These are phyloP conservation scores for Tapera naevia DNA, from an alignment of 2,797 vertebrate species.

Conservation along the genomic window DNA sequence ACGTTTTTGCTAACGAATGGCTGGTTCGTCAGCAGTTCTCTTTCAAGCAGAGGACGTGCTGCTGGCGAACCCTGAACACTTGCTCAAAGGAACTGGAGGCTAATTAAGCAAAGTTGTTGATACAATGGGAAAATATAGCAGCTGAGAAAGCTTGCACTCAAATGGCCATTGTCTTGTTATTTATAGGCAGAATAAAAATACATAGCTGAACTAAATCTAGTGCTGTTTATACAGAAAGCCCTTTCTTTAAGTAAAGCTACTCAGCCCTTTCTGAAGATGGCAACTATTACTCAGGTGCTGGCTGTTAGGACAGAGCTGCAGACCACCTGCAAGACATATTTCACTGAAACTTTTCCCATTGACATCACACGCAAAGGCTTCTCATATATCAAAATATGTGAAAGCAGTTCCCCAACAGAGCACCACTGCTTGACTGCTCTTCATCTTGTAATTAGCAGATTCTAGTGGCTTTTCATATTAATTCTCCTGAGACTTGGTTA, in stretches of 20 bases:
- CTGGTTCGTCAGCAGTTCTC: conserved; percentile 12
- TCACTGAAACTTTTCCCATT: background rate
- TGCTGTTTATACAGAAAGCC: background rate
- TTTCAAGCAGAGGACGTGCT: background rate
- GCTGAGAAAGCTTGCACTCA: background rate
- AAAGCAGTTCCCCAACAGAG: background rate
- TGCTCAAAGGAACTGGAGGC: background rate
- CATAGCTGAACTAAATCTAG: background rate
- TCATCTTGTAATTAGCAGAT: conserved; percentile 20
- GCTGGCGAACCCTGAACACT: background rate
- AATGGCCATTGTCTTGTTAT: background rate
- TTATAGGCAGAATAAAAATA: background rate
- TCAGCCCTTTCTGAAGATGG: background rate
- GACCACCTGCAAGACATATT: background rate
- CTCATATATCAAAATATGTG: background rate
- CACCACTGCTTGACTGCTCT: background rate
- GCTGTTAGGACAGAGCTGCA: background rate
- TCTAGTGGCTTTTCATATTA: conserved; percentile 13
- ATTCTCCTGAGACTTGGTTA: background rate
- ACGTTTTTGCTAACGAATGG: conserved; percentile 6
- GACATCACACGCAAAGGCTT: accelerated
- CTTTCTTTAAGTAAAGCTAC: background rate
- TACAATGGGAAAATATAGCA: background rate
- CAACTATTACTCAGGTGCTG: background rate
- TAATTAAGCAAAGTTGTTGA: conserved; percentile 29